Evolutionary conservation across 2,113 vertebrate species (phyloP).

Genomic region (Rhinolophus sinicus): DNA sequence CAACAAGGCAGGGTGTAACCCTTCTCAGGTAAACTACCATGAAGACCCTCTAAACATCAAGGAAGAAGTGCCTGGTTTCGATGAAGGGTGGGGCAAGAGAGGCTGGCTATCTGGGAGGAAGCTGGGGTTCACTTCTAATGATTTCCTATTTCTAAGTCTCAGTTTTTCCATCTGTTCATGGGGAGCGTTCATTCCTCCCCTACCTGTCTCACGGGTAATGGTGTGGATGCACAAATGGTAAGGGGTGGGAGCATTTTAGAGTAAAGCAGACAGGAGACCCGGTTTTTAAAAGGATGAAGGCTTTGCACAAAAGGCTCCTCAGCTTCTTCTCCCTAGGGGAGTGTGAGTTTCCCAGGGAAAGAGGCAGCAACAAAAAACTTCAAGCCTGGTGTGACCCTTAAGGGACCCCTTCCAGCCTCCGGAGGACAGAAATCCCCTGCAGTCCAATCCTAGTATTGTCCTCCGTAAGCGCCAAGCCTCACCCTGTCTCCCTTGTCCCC

Average conservation of each 20-base stretch:
- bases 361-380: constrained; percentile 53
- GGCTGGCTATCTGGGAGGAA: neutral
- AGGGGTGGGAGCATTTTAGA: constrained; percentile 17
- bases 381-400: neutral
- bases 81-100: neutral
- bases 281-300: constrained; percentile 41
- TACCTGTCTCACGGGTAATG: neutral
- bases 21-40: neutral
- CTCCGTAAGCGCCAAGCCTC: constrained; percentile 47
- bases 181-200: neutral
- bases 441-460: constrained; percentile 60
- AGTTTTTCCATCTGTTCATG: constrained; percentile 32
- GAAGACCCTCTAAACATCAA: neutral
- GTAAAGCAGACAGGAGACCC: constrained; percentile 26
- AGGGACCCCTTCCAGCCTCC: neutral
- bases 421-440: constrained; percentile 49
- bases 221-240: neutral
- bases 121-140: neutral
- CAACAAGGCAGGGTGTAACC: neutral
- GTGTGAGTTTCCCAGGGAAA: constrained; percentile 66
- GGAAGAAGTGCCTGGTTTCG: neutral
- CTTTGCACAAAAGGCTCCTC: constrained; percentile 62
- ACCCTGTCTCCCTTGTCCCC: constrained; percentile 69
- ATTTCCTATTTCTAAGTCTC: constrained; percentile 41
- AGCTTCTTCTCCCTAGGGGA: constrained; percentile 46